Conservation (phyloP, 2,797 vertebrate genomes). For the Coccyzus lansbergi region DNA sequence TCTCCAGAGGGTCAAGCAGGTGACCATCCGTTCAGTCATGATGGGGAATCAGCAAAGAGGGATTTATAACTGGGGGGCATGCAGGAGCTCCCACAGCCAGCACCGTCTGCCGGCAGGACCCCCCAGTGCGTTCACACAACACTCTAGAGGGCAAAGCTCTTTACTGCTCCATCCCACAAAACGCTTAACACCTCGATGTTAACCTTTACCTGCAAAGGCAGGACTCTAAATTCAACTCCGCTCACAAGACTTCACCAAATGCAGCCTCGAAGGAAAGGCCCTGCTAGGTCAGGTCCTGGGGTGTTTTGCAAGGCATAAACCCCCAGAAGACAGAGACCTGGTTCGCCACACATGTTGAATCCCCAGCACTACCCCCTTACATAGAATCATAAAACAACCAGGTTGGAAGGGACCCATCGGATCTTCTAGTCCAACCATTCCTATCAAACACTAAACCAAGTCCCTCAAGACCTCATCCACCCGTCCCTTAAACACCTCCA, state of each 20-base stretch:
- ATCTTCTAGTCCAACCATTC: no score
- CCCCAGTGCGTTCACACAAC: fast-evolving
- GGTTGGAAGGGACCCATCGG: no score
- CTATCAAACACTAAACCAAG: no score
- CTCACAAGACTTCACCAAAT: background rate
- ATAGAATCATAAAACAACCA: no score
- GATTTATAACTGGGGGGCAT: background rate
- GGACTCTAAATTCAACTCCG: background rate
- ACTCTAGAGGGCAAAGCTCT: background rate
- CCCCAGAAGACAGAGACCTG: background rate
- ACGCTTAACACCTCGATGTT: fast-evolving
- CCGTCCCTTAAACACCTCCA: no score
- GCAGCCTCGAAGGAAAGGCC: fast-evolving
- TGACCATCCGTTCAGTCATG: fast-evolving
- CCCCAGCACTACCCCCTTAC: fast-evolving
- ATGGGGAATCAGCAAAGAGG: fast-evolving
- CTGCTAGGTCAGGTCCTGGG: no score
- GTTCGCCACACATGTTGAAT: fast-evolving
- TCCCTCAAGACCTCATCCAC: no score
- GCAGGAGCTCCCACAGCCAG: background rate
- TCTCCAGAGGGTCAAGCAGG: background rate
- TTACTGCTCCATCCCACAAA: background rate
- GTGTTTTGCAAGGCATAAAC: background rate
- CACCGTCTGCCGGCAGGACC: background rate
- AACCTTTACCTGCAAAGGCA: background rate